Evolutionary conservation across 1,140 invertebrate species (phyloP), one percentile per base, ranked within the genome.

Genomic region (Ceratina calcarata): DNA sequence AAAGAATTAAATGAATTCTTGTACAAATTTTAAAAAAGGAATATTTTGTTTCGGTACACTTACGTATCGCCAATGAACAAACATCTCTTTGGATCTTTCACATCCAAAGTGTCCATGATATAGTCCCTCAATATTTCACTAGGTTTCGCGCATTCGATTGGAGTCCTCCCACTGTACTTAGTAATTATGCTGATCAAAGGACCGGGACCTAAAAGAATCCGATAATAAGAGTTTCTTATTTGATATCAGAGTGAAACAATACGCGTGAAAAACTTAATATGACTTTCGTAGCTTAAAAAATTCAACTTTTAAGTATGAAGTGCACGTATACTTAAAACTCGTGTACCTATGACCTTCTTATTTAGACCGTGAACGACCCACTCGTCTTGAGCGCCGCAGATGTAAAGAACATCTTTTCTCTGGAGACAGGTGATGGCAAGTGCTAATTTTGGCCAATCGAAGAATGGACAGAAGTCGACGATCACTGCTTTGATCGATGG

Each of bases 51-150:
- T 0, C 55, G 15, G 22, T 8, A 22, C 16, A 72, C 85, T 94
- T 83, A 93, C 94, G 94, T 94, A 64, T 95, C 95, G 13, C 95
- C 95, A 73, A 95, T 93, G 84, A 95, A 95, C 0, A 95, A 90
- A n/a, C 94, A 94, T 78, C 94, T 92, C n/a, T 87, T 88, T 1
- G 94, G 91, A 66, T 94, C 86, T 0, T 83, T 90, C 13, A 95
- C 89, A 0, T 93, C 89, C 49, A 91, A 94, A 20, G 92, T 89
- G 24, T 91, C 53, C 0, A 90, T 49, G 10, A 94, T 62, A 69
- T 90, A 90, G 8, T 93, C 77, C 53, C 93, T 94, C 24, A 95
- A 89, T 15, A 83, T 70, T 53, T 90, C 86, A 0, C 94, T 93
- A 0, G 95, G 95, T 77, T 95, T 95, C 0, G 93, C 94, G 66